phyloP scores from a whole-genome alignment of 2,888 invertebrate species.

The Sesia bembeciformis region DNA sequence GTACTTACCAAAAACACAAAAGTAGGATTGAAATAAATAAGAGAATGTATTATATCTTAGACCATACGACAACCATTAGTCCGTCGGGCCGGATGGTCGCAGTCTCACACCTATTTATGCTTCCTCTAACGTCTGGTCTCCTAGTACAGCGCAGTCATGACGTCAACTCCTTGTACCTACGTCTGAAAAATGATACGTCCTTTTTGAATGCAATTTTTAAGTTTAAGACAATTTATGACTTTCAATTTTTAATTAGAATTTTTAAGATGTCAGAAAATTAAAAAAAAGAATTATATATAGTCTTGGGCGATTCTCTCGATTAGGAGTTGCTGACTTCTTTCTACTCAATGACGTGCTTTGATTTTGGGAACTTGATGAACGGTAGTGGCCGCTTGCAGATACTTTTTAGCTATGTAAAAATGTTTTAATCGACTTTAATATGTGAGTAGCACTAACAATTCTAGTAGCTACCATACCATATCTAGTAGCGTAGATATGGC shows the following conservation, averaged over 20 bases:
- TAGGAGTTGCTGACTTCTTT: too few relatives aligned
- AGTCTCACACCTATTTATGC: conserved; percentile 70
- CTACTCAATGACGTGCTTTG: too few relatives aligned
- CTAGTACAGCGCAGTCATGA: conserved; percentile 30
- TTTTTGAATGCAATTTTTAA: background rate
- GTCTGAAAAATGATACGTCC: background rate
- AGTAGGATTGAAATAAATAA: too few relatives aligned
- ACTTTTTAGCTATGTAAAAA: too few relatives aligned
- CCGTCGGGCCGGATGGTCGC: conserved; percentile 63
- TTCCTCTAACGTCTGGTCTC: conserved; percentile 52
- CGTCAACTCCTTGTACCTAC: background rate
- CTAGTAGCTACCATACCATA: too few relatives aligned
- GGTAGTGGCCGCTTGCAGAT: too few relatives aligned
- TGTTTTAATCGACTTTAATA: too few relatives aligned
- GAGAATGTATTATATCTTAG: conserved; percentile 10
- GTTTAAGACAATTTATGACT: background rate
- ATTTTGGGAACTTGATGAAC: too few relatives aligned
- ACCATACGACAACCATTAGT: conserved; percentile 42
- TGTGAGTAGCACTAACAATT: too few relatives aligned
- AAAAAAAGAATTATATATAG: background rate
- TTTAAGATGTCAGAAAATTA: background rate
- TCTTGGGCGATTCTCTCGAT: background rate
- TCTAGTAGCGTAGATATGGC: too few relatives aligned
- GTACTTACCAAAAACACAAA: too few relatives aligned
- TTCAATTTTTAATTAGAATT: background rate